These are phyloP conservation scores for Mirounga angustirostris DNA, from an alignment of 2,113 vertebrate genomes.

Conservation along the genomic window DNA sequence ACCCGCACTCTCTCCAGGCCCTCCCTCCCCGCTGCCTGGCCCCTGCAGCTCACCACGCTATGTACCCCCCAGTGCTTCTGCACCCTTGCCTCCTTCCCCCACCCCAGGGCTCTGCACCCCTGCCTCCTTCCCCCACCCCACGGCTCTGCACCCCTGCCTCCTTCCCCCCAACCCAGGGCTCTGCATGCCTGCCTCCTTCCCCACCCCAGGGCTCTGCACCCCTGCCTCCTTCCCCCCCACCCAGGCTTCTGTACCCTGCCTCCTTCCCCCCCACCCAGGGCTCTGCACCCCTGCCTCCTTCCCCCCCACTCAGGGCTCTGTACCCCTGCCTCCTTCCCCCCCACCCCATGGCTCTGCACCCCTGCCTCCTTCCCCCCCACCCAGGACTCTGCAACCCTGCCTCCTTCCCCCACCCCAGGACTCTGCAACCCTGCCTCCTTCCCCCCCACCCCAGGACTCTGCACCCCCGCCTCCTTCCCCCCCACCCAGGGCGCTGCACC, in stretches of 20 bases:
- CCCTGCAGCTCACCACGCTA: background rate
- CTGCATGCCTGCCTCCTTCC: background rate
- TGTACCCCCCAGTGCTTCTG: background rate
- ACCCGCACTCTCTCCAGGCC: background rate
- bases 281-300: background rate
- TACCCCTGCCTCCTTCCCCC: background rate
- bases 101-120: too few species aligned
- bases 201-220: background rate
- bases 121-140: too few species aligned
- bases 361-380: background rate
- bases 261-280: too few species aligned
- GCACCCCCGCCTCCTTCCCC: background rate
- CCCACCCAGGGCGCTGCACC: background rate
- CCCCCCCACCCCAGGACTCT: too few species aligned
- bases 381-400: background rate
- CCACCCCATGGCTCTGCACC: too few species aligned
- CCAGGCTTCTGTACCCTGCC: too few species aligned
- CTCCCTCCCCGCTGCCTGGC: background rate
- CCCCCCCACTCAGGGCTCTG: too few species aligned
- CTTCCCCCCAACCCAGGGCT: background rate
- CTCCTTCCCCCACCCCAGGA: background rate
- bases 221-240: too few species aligned
- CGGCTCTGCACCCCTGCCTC: too few species aligned
- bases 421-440: background rate
- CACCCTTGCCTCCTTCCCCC: background rate